Evolutionary conservation across 2,797 vertebrate species (phyloP).

Genomic region (Ceryle rudis): DNA sequence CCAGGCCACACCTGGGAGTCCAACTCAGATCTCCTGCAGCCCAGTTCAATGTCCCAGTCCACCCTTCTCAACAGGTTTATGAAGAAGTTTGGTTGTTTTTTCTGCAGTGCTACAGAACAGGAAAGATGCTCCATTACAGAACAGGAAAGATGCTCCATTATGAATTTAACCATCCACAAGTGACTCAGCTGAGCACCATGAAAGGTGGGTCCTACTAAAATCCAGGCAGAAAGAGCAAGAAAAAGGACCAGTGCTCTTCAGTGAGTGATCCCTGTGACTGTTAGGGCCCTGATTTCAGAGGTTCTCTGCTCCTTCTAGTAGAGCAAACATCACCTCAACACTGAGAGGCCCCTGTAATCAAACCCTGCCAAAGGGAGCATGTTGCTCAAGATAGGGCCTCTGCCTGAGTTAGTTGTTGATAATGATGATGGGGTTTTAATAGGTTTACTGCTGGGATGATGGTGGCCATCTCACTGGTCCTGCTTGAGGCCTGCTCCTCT

Average conservation of each 20-base stretch:
- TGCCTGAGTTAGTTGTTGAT: neutral
- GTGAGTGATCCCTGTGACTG: fast-evolving
- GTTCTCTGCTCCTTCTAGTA: neutral
- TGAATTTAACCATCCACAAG: neutral
- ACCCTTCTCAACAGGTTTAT: neutral
- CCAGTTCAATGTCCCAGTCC: neutral
- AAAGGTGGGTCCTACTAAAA: neutral
- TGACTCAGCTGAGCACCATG: neutral
- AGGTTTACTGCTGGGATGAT: neutral
- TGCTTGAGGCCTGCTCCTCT: neutral
- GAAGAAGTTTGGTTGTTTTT: neutral
- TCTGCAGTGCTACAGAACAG: neutral
- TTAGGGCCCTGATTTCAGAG: neutral
- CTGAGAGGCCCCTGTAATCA: neutral
- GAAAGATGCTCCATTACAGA: neutral
- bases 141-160: neutral
- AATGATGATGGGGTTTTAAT: neutral
- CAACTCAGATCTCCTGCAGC: neutral
- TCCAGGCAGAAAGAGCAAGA: neutral
- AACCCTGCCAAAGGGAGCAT: neutral
- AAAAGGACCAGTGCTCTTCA: neutral
- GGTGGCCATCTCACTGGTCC: neutral
- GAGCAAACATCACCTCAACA: neutral
- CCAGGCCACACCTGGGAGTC: neutral
- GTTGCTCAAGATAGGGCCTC: neutral